Base-by-base conservation (phyloP, 2,888 invertebrate species). In the Stratiomys singularior region DNA sequence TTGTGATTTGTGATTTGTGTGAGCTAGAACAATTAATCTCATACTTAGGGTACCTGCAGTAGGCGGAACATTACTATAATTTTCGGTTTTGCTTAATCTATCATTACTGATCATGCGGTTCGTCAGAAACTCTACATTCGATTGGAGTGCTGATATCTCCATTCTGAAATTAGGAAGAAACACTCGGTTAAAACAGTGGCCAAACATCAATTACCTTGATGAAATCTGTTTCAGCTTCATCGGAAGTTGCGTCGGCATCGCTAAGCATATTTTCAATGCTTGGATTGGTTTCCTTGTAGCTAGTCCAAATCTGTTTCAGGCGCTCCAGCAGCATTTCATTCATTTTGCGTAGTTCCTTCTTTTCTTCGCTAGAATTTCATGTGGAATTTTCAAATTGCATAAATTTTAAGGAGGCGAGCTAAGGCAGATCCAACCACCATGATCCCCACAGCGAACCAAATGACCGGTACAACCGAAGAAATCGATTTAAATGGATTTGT, bases 71-170 rank as follows among this genome's bases (percentile, higher is more conserved):
- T 77, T 77, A 67, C 77, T 79, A 79, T 77, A 79, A 25, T 44
- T 71, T 52, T 78, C 78, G 63, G 64, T 78, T 30, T 77, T 79
- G 67, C 76, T 46, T 77, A 78, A 60, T 76, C 76, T 86, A 81
- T 87, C 86, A 81, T 83, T 87, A 83, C 83, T 86, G 78, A 86
- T 84, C 82, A 87, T 85, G 81, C 86, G 86, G 84, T 85, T 87
- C 44, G 86, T 85, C 82, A 87, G 83, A 83, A 85, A 86, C 81
- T 87, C 87, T 85, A 87, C 86, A 84, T 87, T 87, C 81, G 87
- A 85, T 83, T 87, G 87, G 81, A 87, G 82, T 82, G 85, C 83
- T 79, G 86, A 86, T 85, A 87, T 86, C 84, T 87, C 87, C 85
- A 85, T 85, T 84, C 87, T 87, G 79, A 21, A 78, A 60, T 64